Base-by-base conservation (phyloP, 1,140 invertebrate genomes). In the Conus betulinus region DNA sequence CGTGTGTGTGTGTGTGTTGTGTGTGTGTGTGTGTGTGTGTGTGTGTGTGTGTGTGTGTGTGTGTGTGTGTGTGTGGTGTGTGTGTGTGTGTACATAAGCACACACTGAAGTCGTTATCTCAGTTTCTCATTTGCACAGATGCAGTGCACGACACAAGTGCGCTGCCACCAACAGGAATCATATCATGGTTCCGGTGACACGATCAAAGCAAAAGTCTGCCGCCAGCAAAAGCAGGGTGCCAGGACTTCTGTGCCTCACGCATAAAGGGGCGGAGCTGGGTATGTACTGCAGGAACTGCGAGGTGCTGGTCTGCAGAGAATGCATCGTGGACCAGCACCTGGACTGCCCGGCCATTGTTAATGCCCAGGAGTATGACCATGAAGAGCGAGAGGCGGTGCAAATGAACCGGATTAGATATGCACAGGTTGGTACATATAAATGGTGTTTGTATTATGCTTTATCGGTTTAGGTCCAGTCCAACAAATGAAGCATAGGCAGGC, bases 261-360 rank as follows among this genome's bases (percentile, higher is more conserved):
- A 87, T 20, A n/a, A 27, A 5, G 85, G 71, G 11, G n/a, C 53
- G 52, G 67, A 57, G 51, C 71, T 78, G 71, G 53, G 52, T 20
- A 20, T 87, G 71, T 87, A 78, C 85, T 87, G 85, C 85, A 87
- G 51, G 53, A 57, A 87, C 74, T 87, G 85, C n/a, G 85, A 87
- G 51, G 11, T 57, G 6, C n/a, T 57, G 52, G 71, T 78, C 85
- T 87, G 85, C 71, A 52, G 53, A 3, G 67, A 51, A 20, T 87
- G 85, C 27, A 53, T 71, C 5, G 71, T 27, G 53, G 51, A 17
- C 15, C 13, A 57, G 15, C 85, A 87, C 25, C n/a, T 52, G 5
- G 67, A 87, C 39, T 87, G 85, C 74, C 11, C 53, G 5, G 39
- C 5, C 2, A 25, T 78, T 8, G 74, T 76, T 0, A 11, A 71